Percentiles rank a stretch among this genome's conserved stretches.
These are phyloP conservation scores for Callionymus lyra DNA, from an alignment of 2,113 vertebrate genomes.

Conservation along the genomic window DNA sequence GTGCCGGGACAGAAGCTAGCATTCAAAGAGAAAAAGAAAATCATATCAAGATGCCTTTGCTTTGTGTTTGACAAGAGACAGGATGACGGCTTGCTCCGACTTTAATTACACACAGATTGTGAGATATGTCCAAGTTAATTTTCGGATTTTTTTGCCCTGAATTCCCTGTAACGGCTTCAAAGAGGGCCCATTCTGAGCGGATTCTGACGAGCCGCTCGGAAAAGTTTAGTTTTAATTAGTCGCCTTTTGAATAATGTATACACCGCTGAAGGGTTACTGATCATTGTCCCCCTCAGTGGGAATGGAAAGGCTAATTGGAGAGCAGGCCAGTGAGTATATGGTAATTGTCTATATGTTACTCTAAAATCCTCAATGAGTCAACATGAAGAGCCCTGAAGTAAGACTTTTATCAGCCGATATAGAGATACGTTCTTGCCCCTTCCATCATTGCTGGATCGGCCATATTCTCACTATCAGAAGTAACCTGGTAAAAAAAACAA, in stretches of 20 bases:
- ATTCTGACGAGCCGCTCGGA: slow-evolving; percentile 22
- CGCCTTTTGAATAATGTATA: slow-evolving; percentile 41
- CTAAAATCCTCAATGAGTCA: slow-evolving; percentile 11
- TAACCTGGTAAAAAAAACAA: no score
- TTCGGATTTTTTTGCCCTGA: slow-evolving; percentile 24
- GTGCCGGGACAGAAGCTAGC: slow-evolving; percentile 46
- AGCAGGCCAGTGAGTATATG: slow-evolving; percentile 8
- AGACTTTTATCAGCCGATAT: no score
- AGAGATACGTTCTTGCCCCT: no score
- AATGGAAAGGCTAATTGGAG: slow-evolving; percentile 18
- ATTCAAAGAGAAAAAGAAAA: slow-evolving; percentile 33
- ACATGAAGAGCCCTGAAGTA: not conserved
- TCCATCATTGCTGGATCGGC: no score
- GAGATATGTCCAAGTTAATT: slow-evolving; percentile 48
- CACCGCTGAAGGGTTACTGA: slow-evolving; percentile 18
- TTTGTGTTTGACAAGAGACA: slow-evolving; percentile 53
- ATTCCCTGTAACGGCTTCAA: slow-evolving; percentile 38
- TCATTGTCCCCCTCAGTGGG: slow-evolving; percentile 25
- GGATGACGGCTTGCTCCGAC: slow-evolving; percentile 36
- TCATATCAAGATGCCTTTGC: slow-evolving; percentile 45
- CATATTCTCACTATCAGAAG: no score
- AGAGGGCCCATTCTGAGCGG: slow-evolving; percentile 15
- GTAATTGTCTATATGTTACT: slow-evolving; percentile 11
- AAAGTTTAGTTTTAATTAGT: slow-evolving; percentile 47
- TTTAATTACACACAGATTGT: slow-evolving; percentile 53